A percentile compares a stretch with the other conserved stretches of the same genome.
Conservation (phyloP, 1,140 invertebrate species). For the Lepidurus apus region DNA sequence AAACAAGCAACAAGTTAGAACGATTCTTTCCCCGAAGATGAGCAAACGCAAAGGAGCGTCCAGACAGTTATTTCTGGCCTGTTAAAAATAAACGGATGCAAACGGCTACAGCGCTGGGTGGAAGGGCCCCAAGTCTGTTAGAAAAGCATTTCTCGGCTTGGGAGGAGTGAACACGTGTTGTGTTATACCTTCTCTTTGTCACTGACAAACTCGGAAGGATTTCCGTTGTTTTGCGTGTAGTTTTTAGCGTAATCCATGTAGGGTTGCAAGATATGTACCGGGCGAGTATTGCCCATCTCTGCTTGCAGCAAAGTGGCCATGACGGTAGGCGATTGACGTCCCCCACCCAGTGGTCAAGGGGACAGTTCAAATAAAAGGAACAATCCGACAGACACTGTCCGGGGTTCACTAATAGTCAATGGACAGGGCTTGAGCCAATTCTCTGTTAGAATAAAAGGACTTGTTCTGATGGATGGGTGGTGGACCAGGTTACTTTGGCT, state of each 20-base stretch:
- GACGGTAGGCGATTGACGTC: not conserved
- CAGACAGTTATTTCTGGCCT: slow-evolving; percentile 1
- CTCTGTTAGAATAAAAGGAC: not conserved
- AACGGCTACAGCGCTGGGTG: not conserved
- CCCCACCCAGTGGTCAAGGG: not conserved
- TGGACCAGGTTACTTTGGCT: not conserved
- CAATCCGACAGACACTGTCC: not conserved
- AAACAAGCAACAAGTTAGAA: not conserved
- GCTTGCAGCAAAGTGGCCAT: not conserved
- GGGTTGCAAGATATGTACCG: not conserved
- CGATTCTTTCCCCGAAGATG: not conserved
- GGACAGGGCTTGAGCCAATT: not conserved
- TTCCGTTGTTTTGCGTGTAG: not conserved
- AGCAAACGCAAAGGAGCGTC: not conserved
- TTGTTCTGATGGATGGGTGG: not conserved
- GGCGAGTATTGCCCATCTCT: not conserved
- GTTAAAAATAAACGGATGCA: not conserved
- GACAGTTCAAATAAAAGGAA: not conserved
- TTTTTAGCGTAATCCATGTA: not conserved
- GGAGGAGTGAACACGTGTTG: no score
- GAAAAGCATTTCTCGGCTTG: no score
- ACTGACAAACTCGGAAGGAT: not conserved
- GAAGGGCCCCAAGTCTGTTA: not conserved
- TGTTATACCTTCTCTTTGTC: not conserved
- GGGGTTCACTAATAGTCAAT: slow-evolving; percentile 19